Evolutionary conservation across 2,888 invertebrate species (phyloP), one percentile per base, ranked within the genome.

Genomic region (Spilarctia lutea): DNA sequence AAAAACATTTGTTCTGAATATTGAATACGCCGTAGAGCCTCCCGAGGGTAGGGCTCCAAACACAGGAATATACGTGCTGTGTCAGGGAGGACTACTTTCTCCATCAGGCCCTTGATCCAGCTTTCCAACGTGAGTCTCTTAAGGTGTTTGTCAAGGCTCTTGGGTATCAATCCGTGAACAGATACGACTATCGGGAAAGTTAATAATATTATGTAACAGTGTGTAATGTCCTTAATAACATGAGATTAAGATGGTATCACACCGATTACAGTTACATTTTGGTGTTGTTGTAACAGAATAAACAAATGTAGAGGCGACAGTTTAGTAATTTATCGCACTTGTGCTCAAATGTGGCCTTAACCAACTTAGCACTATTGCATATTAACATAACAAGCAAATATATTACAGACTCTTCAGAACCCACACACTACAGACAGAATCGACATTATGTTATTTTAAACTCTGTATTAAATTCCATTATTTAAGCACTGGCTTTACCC

Each of bases 361-460:
- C 73, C 73, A 70, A 74, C 69, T 65, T 74, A n/a, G 63, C 68
- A 73, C 66, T 68, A 60, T 73, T 72, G 72, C 72, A 66, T 39
- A 68, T 68, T 68, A 45, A 48, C 48, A 68, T 68, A 30, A 30
- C 18, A 68, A 13, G 45, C 20, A 24, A 68, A 45, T 63, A 63
- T 63, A 30, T 63, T 30, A 18, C 63, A 63, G 63, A 30, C 30
- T 30, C 63, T 63, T 63, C 63, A 63, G 63, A 63, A 30, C 27
- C 63, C 30, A 30, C 63, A 18, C 30, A 60, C 60, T 16, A 4
- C 13, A 30, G 2, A 63, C 27, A 63, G 13, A 63, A 63, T 56
- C n/a, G n/a, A 10, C n/a, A 11, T 56, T 56, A n/a, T 16, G 60
- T 60, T 60, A 27, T 60, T 60, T 60, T 60, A 16, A 60, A 30